Percentiles rank a stretch among this genome's conserved stretches.
Conservation (phyloP, 2,113 vertebrate species). For the Oxyruncus cristatus region DNA sequence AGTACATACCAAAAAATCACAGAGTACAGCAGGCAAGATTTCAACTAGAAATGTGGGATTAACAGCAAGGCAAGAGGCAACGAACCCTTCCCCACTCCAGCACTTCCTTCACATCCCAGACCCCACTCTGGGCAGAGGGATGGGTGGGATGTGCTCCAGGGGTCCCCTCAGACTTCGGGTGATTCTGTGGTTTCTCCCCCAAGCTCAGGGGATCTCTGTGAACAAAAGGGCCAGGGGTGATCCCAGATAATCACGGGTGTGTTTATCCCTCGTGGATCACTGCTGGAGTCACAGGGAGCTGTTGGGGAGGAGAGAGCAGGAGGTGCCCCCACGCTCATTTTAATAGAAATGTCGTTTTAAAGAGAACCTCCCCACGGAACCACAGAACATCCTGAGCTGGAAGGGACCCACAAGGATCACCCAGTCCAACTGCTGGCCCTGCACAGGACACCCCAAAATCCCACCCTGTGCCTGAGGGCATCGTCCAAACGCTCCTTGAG, state of each 20-base stretch:
- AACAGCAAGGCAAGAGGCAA: slow-evolving; percentile 39
- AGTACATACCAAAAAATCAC: slow-evolving; percentile 76
- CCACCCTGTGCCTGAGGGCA: background rate
- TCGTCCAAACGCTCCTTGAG: background rate
- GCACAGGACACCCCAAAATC: background rate
- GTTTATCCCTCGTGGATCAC: background rate
- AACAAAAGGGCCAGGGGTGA: background rate
- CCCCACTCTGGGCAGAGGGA: background rate
- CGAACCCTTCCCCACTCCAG: background rate
- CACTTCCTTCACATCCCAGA: background rate
- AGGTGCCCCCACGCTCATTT: background rate
- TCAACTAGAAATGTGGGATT: slow-evolving; percentile 41
- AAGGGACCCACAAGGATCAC: background rate
- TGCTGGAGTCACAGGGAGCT: background rate
- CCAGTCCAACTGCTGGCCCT: background rate
- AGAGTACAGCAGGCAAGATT: slow-evolving; percentile 71
- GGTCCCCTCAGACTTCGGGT: background rate
- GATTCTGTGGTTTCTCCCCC: background rate
- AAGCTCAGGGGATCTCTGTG: background rate
- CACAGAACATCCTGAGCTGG: background rate
- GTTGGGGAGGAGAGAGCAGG: background rate
- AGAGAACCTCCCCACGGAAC: background rate
- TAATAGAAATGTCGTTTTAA: too few relatives aligned
- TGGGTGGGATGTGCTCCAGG: background rate
- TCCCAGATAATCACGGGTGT: background rate